phyloP scores from a whole-genome alignment of 1,140 invertebrate species.

The Cepaea nemoralis region DNA sequence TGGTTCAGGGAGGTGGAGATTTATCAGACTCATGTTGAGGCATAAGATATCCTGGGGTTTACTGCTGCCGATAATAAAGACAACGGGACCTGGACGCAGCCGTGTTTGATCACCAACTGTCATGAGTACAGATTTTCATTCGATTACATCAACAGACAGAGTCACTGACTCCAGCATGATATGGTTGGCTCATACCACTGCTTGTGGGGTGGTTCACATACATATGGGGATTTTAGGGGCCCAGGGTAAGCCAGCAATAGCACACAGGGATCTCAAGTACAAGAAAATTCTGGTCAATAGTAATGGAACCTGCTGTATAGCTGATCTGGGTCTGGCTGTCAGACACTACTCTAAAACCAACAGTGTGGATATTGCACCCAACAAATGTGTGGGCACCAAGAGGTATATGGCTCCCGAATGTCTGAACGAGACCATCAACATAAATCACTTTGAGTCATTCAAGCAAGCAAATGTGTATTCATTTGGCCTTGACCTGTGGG shows the following conservation, averaged over 20 bases:
- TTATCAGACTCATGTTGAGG: constrained; percentile 90
- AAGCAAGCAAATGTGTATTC: no score
- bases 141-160: constrained; percentile 86
- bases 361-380: constrained; percentile 91
- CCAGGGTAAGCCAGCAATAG: constrained; percentile 88
- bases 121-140: constrained; percentile 92
- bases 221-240: constrained; percentile 71
- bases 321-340: constrained; percentile 80
- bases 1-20: constrained; percentile 92
- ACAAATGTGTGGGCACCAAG: constrained; percentile 93
- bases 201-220: constrained; percentile 88
- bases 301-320: constrained; percentile 93
- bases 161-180: constrained; percentile 83
- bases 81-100: constrained; percentile 81
- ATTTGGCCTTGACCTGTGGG: no score
- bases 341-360: constrained; percentile 85
- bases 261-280: constrained; percentile 94
- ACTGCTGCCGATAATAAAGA: constrained; percentile 69
- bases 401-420: constrained; percentile 96
- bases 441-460: no score
- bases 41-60: constrained; percentile 89
- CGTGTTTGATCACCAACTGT: constrained; percentile 94
- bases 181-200: constrained; percentile 90
- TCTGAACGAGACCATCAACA: constrained; percentile 79
- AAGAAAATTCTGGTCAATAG: constrained; percentile 96